A percentile compares a stretch with the other conserved stretches of the same genome.
phyloP scores from a whole-genome alignment of 2,888 invertebrate genomes.

The Hyposoter didymator region DNA sequence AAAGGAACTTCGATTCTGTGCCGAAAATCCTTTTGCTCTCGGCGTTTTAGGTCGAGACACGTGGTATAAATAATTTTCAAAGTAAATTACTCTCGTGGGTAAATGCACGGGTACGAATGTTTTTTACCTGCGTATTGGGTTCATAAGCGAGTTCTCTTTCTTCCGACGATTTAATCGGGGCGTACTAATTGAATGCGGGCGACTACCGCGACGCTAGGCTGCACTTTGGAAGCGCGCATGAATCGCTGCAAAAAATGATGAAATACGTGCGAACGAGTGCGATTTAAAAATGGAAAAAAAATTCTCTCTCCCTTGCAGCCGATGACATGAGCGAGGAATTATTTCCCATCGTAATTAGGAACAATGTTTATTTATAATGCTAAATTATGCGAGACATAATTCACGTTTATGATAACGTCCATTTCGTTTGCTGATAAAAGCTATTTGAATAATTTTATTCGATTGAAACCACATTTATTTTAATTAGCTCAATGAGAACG shows the following conservation, averaged over 20 bases:
- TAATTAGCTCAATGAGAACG: background rate
- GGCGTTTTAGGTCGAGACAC: background rate
- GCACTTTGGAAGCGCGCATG: slow-evolving; percentile 47
- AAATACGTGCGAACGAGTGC: slow-evolving; percentile 47
- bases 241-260: slow-evolving; percentile 16
- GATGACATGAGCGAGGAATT: slow-evolving; percentile 33
- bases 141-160: slow-evolving; percentile 74
- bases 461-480: background rate
- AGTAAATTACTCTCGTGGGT: slow-evolving; percentile 28
- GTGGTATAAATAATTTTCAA: slow-evolving; percentile 62
- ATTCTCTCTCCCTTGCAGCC: background rate
- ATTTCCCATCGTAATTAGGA: slow-evolving; percentile 52
- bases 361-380: slow-evolving; percentile 14
- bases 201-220: slow-evolving; percentile 63
- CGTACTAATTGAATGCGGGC: slow-evolving; percentile 79
- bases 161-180: slow-evolving; percentile 75
- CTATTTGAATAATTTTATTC: slow-evolving; percentile 15
- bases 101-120: slow-evolving; percentile 23
- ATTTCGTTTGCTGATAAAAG: background rate
- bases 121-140: slow-evolving; percentile 38
- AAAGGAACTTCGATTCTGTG: background rate
- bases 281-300: background rate
- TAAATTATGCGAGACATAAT: slow-evolving; percentile 31
- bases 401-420: slow-evolving; percentile 13
- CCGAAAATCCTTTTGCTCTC: background rate